Percentiles rank a stretch among this genome's conserved stretches.
These are phyloP conservation scores for Anolis carolinensis DNA, from an alignment of 2,113 vertebrate species.

Conservation along the genomic window DNA sequence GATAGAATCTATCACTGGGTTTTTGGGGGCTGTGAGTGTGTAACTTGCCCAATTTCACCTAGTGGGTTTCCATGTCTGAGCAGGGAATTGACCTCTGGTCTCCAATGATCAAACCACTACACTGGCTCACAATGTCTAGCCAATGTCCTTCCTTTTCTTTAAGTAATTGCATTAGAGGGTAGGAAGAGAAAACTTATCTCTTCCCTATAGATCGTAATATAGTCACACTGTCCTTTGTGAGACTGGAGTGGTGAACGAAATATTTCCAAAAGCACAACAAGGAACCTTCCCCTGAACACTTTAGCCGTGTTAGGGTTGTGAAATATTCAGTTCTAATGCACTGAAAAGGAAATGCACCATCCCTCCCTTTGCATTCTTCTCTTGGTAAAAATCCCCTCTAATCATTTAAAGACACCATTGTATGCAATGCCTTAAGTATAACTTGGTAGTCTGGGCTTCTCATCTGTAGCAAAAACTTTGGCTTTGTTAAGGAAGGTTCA, in stretches of 20 bases:
- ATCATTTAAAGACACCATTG: too few relatives aligned
- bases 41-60: too few relatives aligned
- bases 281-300: neutral
- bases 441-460: neutral
- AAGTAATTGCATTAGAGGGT: neutral
- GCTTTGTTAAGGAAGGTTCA: neutral
- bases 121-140: neutral
- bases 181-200: neutral
- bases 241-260: neutral
- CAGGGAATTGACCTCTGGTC: too few relatives aligned
- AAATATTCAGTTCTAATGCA: neutral
- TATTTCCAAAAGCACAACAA: too few relatives aligned
- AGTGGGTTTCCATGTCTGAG: too few relatives aligned
- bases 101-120: too few relatives aligned
- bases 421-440: neutral
- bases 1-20: too few relatives aligned
- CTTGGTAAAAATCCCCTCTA: neutral
- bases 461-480: neutral
- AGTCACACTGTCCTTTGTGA: neutral
- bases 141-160: neutral
- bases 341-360: too few relatives aligned
- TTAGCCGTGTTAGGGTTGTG: too few relatives aligned
- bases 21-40: too few relatives aligned
- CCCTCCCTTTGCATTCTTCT: neutral
- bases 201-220: neutral